Conservation (phyloP, 1,140 invertebrate species). For the Pollicipes pollicipes region DNA sequence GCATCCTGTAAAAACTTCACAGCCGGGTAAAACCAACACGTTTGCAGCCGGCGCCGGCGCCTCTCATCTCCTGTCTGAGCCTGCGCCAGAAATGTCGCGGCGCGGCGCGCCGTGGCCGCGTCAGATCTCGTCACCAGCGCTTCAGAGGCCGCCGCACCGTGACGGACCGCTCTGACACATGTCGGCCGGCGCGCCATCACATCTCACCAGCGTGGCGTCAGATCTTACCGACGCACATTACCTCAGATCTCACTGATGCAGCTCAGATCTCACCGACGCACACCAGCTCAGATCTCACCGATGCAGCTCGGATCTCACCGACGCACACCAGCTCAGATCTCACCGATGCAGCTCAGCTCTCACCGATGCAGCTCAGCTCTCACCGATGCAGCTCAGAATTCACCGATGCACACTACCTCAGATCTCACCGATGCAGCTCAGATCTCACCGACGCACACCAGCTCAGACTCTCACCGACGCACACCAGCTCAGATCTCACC, state of each 20-base stretch:
- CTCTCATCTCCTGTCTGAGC: background rate
- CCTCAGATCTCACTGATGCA: background rate
- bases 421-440: too few relatives aligned
- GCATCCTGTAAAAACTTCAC: background rate
- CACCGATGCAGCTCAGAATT: too few relatives aligned
- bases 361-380: too few relatives aligned
- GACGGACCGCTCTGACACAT: background rate
- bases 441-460: too few relatives aligned
- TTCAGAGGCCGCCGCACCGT: background rate
- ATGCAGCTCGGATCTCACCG: too few relatives aligned
- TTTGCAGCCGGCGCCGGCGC: background rate
- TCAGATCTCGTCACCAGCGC: background rate
- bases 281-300: too few relatives aligned
- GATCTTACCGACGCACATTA: background rate
- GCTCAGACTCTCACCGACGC: too few relatives aligned
- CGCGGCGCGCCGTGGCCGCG: background rate
- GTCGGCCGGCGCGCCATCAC: background rate
- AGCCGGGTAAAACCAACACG: slow-evolving; percentile 1
- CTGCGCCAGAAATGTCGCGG: background rate
- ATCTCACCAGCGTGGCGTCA: background rate
- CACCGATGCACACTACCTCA: too few relatives aligned
- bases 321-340: too few relatives aligned
- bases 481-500: too few relatives aligned
- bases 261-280: background rate
- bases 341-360: too few relatives aligned